A percentile compares a stretch with the other conserved stretches of the same genome.
Evolutionary conservation across 2,888 invertebrate genomes (phyloP).

Genomic region (Dicycla oo): DNA sequence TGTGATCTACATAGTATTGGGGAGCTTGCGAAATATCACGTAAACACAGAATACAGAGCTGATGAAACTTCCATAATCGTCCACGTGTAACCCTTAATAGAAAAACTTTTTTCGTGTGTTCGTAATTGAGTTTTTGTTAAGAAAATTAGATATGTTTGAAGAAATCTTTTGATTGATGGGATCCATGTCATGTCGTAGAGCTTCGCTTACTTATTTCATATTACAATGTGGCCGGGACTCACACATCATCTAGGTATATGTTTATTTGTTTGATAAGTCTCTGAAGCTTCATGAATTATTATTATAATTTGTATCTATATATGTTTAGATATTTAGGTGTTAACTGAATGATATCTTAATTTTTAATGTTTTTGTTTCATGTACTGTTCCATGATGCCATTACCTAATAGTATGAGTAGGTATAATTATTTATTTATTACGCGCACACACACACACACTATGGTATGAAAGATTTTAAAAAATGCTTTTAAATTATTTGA

Average conservation of each 20-base stretch:
- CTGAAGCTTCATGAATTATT: slow-evolving; percentile 52
- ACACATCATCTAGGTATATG: slow-evolving; percentile 45
- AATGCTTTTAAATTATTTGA: slow-evolving; percentile 24
- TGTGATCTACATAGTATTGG: slow-evolving; percentile 69
- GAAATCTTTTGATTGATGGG: slow-evolving; percentile 64
- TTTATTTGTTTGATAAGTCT: slow-evolving; percentile 49
- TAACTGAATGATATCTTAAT: slow-evolving; percentile 69
- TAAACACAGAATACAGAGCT: slow-evolving; percentile 67
- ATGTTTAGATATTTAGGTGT: slow-evolving; percentile 62
- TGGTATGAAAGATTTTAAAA: slow-evolving; percentile 36
- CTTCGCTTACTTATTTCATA: slow-evolving; percentile 63
- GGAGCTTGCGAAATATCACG: slow-evolving; percentile 54
- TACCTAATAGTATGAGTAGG: slow-evolving; percentile 86
- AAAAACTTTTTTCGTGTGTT: slow-evolving; percentile 72
- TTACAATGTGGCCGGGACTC: slow-evolving; percentile 53
- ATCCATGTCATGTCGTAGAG: slow-evolving; percentile 58
- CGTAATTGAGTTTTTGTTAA: slow-evolving; percentile 69
- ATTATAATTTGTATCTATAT: slow-evolving; percentile 44
- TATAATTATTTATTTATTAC: slow-evolving; percentile 73
- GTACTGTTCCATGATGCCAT: slow-evolving; percentile 86
- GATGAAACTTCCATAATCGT: slow-evolving; percentile 75
- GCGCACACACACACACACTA: slow-evolving; percentile 45
- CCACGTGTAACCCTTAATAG: slow-evolving; percentile 75
- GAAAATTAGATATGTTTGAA: slow-evolving; percentile 66
- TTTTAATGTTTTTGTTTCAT: slow-evolving; percentile 86